These are phyloP conservation scores for Siderastrea radians DNA, from an alignment of 92 coral and sea anemone genomes.

Conservation along the genomic window DNA sequence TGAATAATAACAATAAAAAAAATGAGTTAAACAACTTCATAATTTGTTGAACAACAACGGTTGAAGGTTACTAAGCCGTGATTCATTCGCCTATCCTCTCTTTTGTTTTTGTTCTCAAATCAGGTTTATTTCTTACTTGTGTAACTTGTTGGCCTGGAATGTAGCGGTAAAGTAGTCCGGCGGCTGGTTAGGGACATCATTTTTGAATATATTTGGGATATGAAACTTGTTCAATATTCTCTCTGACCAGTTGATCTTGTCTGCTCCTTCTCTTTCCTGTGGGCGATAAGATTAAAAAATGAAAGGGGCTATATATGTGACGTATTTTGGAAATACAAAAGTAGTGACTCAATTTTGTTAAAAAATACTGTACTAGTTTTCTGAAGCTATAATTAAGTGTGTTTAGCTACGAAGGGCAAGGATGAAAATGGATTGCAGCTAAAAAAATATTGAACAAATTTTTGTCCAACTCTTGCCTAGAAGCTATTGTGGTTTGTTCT, in stretches of 20 bases:
- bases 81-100: too few relatives aligned
- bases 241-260: slow-evolving; percentile 94
- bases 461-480: too few relatives aligned
- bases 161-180: slow-evolving; percentile 94
- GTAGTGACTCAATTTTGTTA: too few relatives aligned
- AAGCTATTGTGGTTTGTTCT: too few relatives aligned
- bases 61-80: too few relatives aligned
- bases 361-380: too few relatives aligned
- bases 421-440: too few relatives aligned
- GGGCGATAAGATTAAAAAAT: background rate
- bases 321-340: too few relatives aligned
- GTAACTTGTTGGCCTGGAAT: slow-evolving; percentile 89
- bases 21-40: background rate
- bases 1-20: background rate
- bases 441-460: too few relatives aligned
- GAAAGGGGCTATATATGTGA: too few relatives aligned
- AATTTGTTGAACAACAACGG: background rate
- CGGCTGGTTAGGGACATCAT: slow-evolving; percentile 93
- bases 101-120: background rate
- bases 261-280: slow-evolving; percentile 53
- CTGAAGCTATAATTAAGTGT: too few relatives aligned
- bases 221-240: slow-evolving; percentile 82
- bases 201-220: slow-evolving; percentile 88
- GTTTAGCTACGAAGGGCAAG: too few relatives aligned
- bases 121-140: slow-evolving; percentile 75